Conservation (phyloP, 2,797 vertebrate genomes). For the Phoxinus dragarum region DNA sequence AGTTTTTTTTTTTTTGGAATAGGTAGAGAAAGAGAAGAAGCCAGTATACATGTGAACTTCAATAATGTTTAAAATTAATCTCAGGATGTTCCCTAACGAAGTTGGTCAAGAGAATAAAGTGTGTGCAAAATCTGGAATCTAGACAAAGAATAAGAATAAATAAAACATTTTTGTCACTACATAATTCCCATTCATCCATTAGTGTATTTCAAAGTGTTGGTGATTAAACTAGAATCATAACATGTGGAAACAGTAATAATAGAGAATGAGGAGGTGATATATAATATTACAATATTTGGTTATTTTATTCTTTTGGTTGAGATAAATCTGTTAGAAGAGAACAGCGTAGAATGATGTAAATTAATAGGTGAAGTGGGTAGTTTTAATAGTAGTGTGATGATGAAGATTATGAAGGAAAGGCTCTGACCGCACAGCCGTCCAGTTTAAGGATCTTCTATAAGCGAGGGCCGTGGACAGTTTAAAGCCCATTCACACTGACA, state of each 20-base stretch:
- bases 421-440: conserved; percentile 18
- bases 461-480: neutral
- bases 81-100: neutral
- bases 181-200: neutral
- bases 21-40: neutral
- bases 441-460: neutral
- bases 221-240: neutral
- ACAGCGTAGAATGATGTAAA: neutral
- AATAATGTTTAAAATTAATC: neutral
- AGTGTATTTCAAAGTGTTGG: neutral
- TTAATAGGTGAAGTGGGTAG: neutral
- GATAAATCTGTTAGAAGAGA: neutral
- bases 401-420: conserved; percentile 10
- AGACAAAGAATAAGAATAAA: neutral
- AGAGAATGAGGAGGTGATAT: neutral
- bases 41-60: neutral
- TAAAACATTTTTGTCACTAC: neutral
- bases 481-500: neutral
- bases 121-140: neutral
- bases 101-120: neutral
- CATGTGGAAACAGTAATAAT: neutral
- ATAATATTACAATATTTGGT: neutral
- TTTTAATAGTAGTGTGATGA: conserved; percentile 16
- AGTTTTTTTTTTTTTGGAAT: neutral
- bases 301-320: neutral